phyloP scores from a whole-genome alignment of 2,888 invertebrate species.

The Tiphia femorata region DNA sequence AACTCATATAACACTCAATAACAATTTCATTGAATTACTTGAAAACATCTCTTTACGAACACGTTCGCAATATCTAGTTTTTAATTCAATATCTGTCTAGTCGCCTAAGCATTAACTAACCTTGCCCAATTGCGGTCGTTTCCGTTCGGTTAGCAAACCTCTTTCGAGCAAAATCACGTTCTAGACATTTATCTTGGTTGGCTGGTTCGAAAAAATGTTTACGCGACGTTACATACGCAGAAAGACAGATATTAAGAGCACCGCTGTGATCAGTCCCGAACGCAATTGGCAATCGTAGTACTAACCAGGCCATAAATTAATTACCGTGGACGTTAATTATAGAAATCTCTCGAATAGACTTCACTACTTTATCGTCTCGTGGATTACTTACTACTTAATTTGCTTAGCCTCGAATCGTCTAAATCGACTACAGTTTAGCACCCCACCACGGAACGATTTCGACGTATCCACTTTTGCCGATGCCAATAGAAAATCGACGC shows the following conservation, averaged over 20 bases:
- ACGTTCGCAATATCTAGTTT: conserved; percentile 40
- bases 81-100: conserved; percentile 28
- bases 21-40: conserved; percentile 26
- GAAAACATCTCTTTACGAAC: conserved; percentile 39
- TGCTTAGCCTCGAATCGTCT: conserved; percentile 58
- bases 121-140: conserved; percentile 23
- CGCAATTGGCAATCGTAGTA: conserved; percentile 27
- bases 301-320: conserved; percentile 35
- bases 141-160: no score
- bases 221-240: no score
- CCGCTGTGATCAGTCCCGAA: no score
- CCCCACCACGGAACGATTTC: conserved; percentile 57
- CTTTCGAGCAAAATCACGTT: no score
- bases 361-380: no score
- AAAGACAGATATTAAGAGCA: no score
- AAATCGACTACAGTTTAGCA: conserved; percentile 58
- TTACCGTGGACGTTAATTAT: conserved; percentile 55
- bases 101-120: conserved; percentile 37
- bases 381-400: conserved; percentile 56
- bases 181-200: no score
- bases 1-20: conserved; percentile 43
- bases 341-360: conserved; percentile 56
- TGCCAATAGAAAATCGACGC: no score
- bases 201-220: no score
- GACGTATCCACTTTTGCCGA: background rate